These are phyloP conservation scores for Crotalus tigris DNA, from an alignment of 2,113 vertebrate species.

Conservation along the genomic window DNA sequence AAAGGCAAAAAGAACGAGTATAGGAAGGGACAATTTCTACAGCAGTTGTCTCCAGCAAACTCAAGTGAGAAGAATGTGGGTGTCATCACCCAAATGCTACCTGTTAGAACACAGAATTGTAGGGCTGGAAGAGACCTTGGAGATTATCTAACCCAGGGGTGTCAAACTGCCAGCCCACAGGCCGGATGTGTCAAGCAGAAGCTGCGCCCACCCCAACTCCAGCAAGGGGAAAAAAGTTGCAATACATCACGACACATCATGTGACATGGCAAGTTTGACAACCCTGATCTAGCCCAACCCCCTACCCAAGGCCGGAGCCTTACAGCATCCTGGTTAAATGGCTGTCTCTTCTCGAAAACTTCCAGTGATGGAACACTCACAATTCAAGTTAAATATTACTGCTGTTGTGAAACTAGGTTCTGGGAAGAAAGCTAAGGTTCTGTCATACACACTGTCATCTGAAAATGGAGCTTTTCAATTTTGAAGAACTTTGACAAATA, in stretches of 20 bases:
- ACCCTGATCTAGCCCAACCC: neutral
- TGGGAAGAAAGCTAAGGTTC: neutral
- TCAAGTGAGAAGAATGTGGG: neutral
- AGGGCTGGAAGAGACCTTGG: neutral
- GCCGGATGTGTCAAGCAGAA: no score
- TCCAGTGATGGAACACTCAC: no score
- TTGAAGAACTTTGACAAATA: neutral
- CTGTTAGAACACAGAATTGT: neutral
- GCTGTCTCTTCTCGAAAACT: neutral
- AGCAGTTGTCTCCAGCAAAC: neutral
- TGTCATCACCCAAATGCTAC: neutral
- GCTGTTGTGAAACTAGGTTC: neutral
- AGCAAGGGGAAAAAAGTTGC: no score
- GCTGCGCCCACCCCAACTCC: no score
- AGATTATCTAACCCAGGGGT: neutral
- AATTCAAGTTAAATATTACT: neutral
- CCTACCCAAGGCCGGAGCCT: neutral
- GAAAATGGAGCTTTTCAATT: neutral
- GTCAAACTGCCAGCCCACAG: no score
- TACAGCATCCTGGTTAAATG: neutral
- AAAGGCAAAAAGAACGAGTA: neutral
- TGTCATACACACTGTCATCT: neutral
- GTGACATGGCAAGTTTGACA: no score
- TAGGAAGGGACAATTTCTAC: neutral
- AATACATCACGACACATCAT: no score